Conservation (phyloP, 2,113 vertebrate genomes). For the Spizaetus ornatus region DNA sequence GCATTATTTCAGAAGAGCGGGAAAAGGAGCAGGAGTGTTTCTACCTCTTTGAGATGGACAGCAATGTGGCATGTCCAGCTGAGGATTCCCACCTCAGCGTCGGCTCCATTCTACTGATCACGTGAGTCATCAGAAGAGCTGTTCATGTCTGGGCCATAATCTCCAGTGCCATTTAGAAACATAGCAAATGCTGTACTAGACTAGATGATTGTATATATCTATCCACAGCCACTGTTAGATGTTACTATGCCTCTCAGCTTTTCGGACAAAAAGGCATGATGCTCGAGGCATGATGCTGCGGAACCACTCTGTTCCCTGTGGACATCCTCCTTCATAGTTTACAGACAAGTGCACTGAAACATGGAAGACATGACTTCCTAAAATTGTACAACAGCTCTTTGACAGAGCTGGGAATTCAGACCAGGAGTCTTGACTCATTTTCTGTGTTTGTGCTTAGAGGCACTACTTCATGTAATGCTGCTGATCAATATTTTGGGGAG, state of each 20-base stretch:
- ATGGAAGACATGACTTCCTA: neutral
- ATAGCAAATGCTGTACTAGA: neutral
- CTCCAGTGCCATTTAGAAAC: neutral
- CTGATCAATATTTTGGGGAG: neutral
- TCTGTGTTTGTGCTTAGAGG: neutral
- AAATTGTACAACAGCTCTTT: neutral
- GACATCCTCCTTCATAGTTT: neutral
- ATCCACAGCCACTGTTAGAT: neutral
- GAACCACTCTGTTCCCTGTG: neutral
- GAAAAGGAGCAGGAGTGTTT: slow-evolving; percentile 80
- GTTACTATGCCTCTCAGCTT: neutral
- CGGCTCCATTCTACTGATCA: slow-evolving; percentile 89
- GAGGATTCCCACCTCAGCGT: slow-evolving; percentile 80
- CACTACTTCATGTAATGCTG: neutral
- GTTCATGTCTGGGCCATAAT: neutral
- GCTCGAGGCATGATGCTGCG: neutral
- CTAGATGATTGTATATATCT: neutral
- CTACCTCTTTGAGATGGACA: slow-evolving; percentile 93
- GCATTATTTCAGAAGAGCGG: slow-evolving; percentile 79
- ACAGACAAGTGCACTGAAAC: neutral
- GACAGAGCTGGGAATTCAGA: neutral
- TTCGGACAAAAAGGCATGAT: neutral
- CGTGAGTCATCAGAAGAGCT: slow-evolving; percentile 75
- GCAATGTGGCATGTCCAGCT: slow-evolving; percentile 81
- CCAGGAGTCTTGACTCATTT: neutral